These are phyloP conservation scores for Alectura lathami DNA, from an alignment of 2,113 vertebrate species.

Conservation along the genomic window DNA sequence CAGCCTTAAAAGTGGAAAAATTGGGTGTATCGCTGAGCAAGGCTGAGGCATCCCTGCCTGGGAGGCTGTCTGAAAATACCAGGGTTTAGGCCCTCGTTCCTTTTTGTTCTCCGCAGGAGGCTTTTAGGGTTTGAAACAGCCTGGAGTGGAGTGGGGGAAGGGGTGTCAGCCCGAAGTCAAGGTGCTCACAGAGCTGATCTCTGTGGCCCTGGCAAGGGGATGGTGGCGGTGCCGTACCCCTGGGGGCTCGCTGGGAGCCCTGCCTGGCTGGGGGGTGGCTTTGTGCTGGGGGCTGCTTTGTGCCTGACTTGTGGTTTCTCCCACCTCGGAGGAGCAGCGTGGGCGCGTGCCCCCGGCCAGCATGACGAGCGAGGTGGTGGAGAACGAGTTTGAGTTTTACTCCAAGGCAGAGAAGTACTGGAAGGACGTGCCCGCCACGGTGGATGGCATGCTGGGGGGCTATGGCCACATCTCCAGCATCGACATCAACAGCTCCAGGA, in stretches of 20 bases:
- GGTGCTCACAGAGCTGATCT: background rate
- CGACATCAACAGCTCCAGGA: conserved; percentile 92
- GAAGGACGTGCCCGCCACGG: conserved; percentile 87
- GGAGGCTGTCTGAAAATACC: background rate
- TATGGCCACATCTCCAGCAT: conserved; percentile 95
- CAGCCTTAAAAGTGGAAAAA: background rate
- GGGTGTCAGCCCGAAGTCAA: background rate
- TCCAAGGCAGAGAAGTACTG: conserved; percentile 93
- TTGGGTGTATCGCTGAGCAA: background rate
- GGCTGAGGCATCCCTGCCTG: background rate
- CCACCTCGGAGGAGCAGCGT: background rate
- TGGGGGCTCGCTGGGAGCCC: too few species aligned
- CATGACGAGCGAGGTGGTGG: conserved; percentile 86
- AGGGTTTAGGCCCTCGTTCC: background rate
- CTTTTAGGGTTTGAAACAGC: background rate
- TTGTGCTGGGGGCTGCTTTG: fast-evolving
- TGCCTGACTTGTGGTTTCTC: background rate
- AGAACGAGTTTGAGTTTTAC: conserved; percentile 87
- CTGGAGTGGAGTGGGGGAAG: background rate
- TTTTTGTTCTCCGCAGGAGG: background rate
- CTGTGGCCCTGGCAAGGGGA: background rate
- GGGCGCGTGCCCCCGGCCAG: background rate
- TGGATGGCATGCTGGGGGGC: conserved; percentile 96
- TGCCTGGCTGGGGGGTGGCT: fast-evolving
- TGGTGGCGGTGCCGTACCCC: background rate